Evolutionary conservation across 2,888 invertebrate genomes (phyloP).

Genomic region (Epistrophe eligans): DNA sequence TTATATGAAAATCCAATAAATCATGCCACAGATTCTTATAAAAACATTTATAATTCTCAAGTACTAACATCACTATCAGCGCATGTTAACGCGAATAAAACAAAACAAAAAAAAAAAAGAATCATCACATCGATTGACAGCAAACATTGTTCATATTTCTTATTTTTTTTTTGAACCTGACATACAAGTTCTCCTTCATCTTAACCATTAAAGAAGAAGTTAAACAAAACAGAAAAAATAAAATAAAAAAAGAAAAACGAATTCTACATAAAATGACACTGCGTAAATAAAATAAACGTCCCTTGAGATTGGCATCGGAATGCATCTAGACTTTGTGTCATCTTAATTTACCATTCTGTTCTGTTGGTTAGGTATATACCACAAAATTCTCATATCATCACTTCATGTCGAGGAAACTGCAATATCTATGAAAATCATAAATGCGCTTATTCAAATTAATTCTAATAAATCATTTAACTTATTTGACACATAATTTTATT

Average conservation of each 20-base stretch:
- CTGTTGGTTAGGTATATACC: neutral
- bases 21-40: conserved; percentile 47
- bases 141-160: conserved; percentile 47
- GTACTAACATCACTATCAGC: conserved; percentile 33
- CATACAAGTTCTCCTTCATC: conserved; percentile 61
- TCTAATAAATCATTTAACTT: conserved; percentile 23
- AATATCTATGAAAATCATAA: conserved; percentile 34
- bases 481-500: conserved; percentile 43
- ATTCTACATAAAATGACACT: conserved; percentile 13
- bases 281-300: conserved; percentile 6
- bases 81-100: conserved; percentile 46
- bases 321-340: conserved; percentile 55
- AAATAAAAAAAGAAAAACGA: neutral
- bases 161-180: conserved; percentile 28
- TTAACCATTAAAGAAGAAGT: conserved; percentile 36
- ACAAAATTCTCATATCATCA: neutral
- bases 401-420: conserved; percentile 26
- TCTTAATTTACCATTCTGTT: neutral
- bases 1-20: conserved; percentile 23
- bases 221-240: neutral
- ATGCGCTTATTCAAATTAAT: conserved; percentile 42
- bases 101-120: conserved; percentile 10
- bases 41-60: conserved; percentile 44
- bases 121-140: conserved; percentile 34
- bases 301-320: conserved; percentile 67